Conservation (phyloP, 2,113 vertebrate genomes). For the Oncorhynchus masou region DNA sequence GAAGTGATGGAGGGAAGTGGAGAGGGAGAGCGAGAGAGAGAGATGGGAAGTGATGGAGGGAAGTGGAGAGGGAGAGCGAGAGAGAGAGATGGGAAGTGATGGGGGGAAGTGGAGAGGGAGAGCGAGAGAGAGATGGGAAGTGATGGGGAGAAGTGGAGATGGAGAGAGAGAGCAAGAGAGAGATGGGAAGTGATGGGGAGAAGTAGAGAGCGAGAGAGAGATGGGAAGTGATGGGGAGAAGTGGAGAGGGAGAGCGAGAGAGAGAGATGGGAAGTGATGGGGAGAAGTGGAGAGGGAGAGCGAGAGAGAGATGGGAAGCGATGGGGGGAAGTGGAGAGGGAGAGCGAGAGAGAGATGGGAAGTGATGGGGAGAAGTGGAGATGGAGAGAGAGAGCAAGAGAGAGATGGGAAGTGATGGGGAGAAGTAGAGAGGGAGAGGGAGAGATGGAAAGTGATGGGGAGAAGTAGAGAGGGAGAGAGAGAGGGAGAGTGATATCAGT, state of each 20-base stretch:
- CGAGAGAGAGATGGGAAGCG: accelerated
- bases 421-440: too few relatives aligned
- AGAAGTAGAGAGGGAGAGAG: not conserved
- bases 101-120: not conserved
- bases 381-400: too few relatives aligned
- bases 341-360: too few relatives aligned
- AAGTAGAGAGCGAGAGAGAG: not conserved
- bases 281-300: accelerated
- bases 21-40: accelerated
- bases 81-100: not conserved
- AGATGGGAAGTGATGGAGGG: not conserved
- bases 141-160: not conserved
- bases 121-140: not conserved
- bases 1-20: accelerated
- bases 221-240: not conserved
- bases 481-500: slow-evolving; percentile 26
- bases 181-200: not conserved
- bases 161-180: too few relatives aligned
- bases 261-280: accelerated
- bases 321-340: too few relatives aligned
- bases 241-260: slow-evolving; percentile 7
- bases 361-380: too few relatives aligned
- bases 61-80: not conserved
- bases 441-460: slow-evolving; percentile 11
- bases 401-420: too few relatives aligned